Evolutionary conservation across 2,888 invertebrate genomes (phyloP).

Genomic region (Eupithecia pulchellata): DNA sequence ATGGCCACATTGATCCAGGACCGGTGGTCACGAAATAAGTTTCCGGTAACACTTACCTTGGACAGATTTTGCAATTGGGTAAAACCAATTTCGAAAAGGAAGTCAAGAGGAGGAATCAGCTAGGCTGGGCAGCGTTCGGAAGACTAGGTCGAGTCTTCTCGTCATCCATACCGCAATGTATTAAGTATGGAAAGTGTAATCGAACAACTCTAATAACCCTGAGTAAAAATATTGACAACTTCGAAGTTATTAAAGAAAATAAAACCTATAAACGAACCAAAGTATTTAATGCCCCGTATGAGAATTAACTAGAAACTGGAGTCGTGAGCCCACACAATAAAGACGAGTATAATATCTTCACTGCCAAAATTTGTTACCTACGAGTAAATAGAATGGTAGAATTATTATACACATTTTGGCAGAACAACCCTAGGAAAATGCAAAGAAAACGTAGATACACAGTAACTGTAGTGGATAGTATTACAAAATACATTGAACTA

Average conservation of each 20-base stretch:
- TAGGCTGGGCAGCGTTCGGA: too few species aligned
- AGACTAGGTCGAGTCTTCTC: too few species aligned
- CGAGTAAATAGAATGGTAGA: slow-evolving; percentile 1
- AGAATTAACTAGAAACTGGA: not conserved
- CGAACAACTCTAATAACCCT: not conserved
- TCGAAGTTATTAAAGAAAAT: not conserved
- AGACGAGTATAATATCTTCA: not conserved
- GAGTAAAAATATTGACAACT: not conserved
- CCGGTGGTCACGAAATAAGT: too few species aligned
- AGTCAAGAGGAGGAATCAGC: too few species aligned
- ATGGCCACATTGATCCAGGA: too few species aligned
- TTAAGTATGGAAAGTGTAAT: not conserved
- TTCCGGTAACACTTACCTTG: too few species aligned
- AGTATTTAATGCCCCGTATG: not conserved
- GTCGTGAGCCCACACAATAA: not conserved
- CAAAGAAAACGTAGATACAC: slow-evolving; percentile 12
- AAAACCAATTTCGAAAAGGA: too few species aligned
- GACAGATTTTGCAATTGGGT: too few species aligned
- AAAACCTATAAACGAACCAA: not conserved
- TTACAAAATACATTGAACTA: slow-evolving; percentile 8
- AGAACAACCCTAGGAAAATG: not conserved
- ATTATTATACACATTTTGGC: slow-evolving; percentile 8
- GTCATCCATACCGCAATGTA: too few species aligned
- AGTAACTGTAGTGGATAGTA: not conserved
- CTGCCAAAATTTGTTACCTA: not conserved